A percentile compares a stretch with the other conserved stretches of the same genome.
phyloP scores from a whole-genome alignment of 2,797 vertebrate species.

The Dallia pectoralis region DNA sequence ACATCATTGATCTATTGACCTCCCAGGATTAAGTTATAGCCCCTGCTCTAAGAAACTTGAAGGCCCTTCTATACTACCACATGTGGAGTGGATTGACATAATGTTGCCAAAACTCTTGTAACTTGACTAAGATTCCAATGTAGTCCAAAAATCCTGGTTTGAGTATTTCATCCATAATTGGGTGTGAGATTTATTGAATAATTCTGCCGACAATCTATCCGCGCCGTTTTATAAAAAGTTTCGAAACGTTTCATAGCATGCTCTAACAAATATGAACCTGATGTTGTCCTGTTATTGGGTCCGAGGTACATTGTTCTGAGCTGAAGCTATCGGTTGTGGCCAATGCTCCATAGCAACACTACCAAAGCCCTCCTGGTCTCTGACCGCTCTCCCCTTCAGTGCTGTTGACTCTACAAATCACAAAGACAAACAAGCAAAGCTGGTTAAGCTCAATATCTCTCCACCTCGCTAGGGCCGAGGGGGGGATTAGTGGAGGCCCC shows the following conservation, averaged over 20 bases:
- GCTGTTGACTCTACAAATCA: conserved; percentile 17
- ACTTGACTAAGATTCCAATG: no score
- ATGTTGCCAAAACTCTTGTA: no score
- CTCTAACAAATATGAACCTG: background rate
- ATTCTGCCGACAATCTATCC: no score
- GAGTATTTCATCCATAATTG: no score
- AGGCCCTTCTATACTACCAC: no score
- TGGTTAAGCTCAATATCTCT: conserved; percentile 1
- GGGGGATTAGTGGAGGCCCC: conserved; percentile 2
- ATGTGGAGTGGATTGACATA: no score
- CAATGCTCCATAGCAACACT: background rate
- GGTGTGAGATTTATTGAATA: no score
- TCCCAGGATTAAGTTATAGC: background rate
- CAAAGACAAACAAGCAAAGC: conserved; percentile 24
- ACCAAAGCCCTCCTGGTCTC: background rate
- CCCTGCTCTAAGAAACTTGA: no score
- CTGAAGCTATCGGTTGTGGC: background rate
- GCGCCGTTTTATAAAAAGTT: background rate
- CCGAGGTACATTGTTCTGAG: background rate
- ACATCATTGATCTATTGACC: background rate
- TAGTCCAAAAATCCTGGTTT: no score
- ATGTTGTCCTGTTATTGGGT: background rate
- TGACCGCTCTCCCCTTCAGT: background rate
- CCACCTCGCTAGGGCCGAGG: conserved; percentile 27
- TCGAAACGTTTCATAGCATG: background rate